Percentiles rank a stretch among this genome's conserved stretches.
These are phyloP conservation scores for Peromyscus aztecus DNA, from an alignment of 2,797 vertebrate genomes.

Conservation along the genomic window DNA sequence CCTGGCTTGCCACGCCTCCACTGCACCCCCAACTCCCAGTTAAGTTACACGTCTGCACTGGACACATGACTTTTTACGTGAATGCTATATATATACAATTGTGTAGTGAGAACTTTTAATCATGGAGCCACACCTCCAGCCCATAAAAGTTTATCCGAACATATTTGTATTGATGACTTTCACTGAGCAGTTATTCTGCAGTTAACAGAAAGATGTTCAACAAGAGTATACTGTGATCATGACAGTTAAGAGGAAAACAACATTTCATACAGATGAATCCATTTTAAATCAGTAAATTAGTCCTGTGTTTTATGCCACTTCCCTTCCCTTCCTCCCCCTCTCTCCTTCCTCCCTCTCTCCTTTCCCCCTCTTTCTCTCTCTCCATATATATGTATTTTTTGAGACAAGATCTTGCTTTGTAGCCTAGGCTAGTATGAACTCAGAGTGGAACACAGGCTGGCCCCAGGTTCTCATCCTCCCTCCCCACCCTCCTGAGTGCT, in stretches of 20 bases:
- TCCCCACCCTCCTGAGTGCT: too few relatives aligned
- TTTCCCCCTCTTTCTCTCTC: not conserved
- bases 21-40: too few relatives aligned
- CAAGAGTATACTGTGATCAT: constrained; percentile 1
- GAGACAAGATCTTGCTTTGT: not conserved
- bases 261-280: not conserved
- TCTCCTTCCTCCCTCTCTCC: not conserved
- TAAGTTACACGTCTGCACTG: not conserved
- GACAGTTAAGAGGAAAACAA: not conserved
- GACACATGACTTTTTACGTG: not conserved
- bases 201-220: not conserved
- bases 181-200: not conserved
- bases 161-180: not conserved
- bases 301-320: not conserved
- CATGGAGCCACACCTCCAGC: not conserved
- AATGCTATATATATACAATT: not conserved
- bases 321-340: too few relatives aligned
- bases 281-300: constrained; percentile 11
- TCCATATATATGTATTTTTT: not conserved
- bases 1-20: not conserved
- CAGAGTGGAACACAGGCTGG: not conserved
- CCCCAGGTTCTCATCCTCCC: not conserved
- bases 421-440: not conserved
- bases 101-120: not conserved
- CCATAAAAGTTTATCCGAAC: not conserved